These are phyloP conservation scores for Heloderma charlesbogerti DNA, from an alignment of 2,113 vertebrate genomes.

Conservation along the genomic window DNA sequence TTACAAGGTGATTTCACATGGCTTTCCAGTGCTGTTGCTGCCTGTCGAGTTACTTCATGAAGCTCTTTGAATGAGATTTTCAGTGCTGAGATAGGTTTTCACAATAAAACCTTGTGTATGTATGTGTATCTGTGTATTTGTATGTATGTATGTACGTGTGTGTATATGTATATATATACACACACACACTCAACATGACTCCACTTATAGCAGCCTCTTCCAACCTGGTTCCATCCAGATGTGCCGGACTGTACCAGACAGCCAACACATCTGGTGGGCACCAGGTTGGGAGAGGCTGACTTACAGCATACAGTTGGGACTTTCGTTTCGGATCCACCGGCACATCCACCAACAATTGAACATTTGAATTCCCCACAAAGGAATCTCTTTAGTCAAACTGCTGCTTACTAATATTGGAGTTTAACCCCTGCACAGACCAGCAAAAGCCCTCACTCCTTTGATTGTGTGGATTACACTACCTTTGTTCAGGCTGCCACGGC, in stretches of 20 bases:
- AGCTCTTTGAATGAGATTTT: not conserved
- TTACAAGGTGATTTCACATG: not conserved
- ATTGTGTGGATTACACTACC: too few species aligned
- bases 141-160: too few species aligned
- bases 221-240: not conserved
- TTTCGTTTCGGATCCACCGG: not conserved
- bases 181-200: not conserved
- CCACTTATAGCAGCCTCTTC: not conserved
- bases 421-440: too few species aligned
- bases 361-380: too few species aligned
- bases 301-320: not conserved
- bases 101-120: too few species aligned
- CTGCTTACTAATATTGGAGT: too few species aligned
- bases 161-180: accelerated
- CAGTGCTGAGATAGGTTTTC: not conserved
- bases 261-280: not conserved
- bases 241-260: not conserved
- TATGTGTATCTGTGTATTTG: too few species aligned
- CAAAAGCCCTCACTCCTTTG: too few species aligned
- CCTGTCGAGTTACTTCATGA: not conserved
- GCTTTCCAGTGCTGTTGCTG: not conserved
- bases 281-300: not conserved
- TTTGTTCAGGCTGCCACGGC: too few species aligned
- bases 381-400: too few species aligned
- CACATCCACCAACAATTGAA: too few species aligned